A percentile compares a stretch with the other conserved stretches of the same genome.
These are phyloP conservation scores for Nymphicus hollandicus DNA, from an alignment of 2,113 vertebrate genomes.

Conservation along the genomic window DNA sequence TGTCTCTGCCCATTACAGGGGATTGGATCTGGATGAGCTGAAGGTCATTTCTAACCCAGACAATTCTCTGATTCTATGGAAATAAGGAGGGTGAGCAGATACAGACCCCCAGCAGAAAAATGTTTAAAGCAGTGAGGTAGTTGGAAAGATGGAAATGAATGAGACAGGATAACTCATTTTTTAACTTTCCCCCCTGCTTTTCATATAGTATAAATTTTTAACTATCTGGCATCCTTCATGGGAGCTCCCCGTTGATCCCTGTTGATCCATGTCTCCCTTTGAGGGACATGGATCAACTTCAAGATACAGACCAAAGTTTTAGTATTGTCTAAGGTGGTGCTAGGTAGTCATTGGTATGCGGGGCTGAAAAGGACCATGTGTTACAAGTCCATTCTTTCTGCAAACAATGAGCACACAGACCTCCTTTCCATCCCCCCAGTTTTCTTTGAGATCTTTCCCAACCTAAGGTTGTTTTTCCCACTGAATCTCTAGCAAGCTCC, in stretches of 20 bases:
- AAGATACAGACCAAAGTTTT: not conserved
- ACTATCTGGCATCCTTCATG: not conserved
- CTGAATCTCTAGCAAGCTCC: not conserved
- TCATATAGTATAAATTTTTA: not conserved
- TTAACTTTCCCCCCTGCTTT: not conserved
- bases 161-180: not conserved
- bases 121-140: not conserved
- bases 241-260: not conserved
- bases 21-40: not conserved
- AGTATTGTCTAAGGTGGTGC: not conserved
- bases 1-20: not conserved
- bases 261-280: not conserved
- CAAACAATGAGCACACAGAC: not conserved
- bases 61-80: not conserved
- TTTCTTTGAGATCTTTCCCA: not conserved
- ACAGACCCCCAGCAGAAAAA: rapidly evolving
- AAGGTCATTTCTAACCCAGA: not conserved
- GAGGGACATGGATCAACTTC: not conserved
- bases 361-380: not conserved
- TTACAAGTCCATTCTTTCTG: not conserved
- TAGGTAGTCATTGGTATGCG: not conserved
- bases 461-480: not conserved
- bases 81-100: not conserved
- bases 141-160: not conserved
- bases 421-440: not conserved